Conservation (phyloP, 2,797 vertebrate species). For the Protonibea diacanthus region DNA sequence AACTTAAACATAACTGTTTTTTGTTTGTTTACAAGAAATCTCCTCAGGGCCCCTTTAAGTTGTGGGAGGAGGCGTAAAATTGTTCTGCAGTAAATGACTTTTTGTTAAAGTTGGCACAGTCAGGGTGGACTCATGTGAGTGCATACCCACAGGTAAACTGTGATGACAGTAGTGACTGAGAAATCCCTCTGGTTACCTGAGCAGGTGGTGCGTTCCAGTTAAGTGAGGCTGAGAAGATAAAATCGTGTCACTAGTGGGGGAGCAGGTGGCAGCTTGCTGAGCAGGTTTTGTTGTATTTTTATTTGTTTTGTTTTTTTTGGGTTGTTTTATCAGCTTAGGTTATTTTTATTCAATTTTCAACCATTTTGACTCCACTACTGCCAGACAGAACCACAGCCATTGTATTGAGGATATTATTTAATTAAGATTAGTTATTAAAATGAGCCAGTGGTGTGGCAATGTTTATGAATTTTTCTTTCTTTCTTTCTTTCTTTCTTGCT, state of each 20-base stretch:
- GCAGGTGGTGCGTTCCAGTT: not conserved
- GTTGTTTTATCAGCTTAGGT: not conserved
- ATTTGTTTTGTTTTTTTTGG: not conserved
- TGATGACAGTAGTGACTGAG: not conserved
- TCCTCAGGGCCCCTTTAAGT: not conserved
- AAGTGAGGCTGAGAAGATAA: not conserved
- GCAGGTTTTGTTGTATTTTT: not conserved
- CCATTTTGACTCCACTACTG: no score
- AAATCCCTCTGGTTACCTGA: slow-evolving; percentile 12
- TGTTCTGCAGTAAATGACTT: not conserved
- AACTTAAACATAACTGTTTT: not conserved
- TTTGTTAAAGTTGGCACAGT: slow-evolving; percentile 10
- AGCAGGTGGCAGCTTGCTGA: not conserved
- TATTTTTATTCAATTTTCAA: not conserved
- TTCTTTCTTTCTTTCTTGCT: not conserved
- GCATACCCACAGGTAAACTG: not conserved
- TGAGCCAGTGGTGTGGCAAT: not conserved
- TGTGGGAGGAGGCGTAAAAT: not conserved
- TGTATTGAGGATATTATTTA: no score
- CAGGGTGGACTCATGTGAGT: not conserved
- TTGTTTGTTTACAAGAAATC: not conserved
- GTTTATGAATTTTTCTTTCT: not conserved
- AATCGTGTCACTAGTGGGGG: not conserved
- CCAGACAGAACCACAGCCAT: no score
- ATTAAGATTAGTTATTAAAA: not conserved